A percentile compares a stretch with the other conserved stretches of the same genome.
phyloP scores from a whole-genome alignment of 1,140 invertebrate genomes.

The Sinonovacula constricta region DNA sequence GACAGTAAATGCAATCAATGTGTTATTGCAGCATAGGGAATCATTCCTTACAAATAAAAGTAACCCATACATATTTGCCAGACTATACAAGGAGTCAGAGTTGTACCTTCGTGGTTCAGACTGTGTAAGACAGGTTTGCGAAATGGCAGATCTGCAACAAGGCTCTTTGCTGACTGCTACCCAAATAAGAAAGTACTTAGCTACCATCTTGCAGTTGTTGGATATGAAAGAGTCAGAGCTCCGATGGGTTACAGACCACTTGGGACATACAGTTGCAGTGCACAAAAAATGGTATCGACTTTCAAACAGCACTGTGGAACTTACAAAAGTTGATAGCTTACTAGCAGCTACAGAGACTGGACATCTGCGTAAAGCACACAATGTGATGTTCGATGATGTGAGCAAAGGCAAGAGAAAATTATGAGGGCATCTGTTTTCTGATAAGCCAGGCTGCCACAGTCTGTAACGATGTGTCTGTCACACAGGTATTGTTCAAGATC shows the following conservation, averaged over 20 bases:
- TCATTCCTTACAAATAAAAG: background rate
- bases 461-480: too few relatives aligned
- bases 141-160: background rate
- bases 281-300: conserved; percentile 33
- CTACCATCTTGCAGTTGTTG: conserved; percentile 27
- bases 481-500: too few relatives aligned
- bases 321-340: conserved; percentile 13
- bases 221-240: too few relatives aligned
- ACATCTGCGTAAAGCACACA: conserved; percentile 13
- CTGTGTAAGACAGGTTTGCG: conserved; percentile 12
- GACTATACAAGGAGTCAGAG: background rate
- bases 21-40: conserved; percentile 13
- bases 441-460: too few relatives aligned
- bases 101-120: conserved; percentile 18
- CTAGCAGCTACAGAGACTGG: conserved; percentile 19
- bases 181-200: conserved; percentile 19
- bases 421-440: too few relatives aligned
- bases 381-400: conserved; percentile 21
- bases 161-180: conserved; percentile 13
- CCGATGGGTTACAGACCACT: too few relatives aligned
- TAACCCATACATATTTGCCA: conserved; percentile 26
- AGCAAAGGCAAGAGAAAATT: too few relatives aligned
- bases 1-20: background rate
- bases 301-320: conserved; percentile 25
- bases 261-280: conserved; percentile 13